Base-by-base conservation (phyloP, 2,113 vertebrate genomes). In the Tachuris rubrigastra region DNA sequence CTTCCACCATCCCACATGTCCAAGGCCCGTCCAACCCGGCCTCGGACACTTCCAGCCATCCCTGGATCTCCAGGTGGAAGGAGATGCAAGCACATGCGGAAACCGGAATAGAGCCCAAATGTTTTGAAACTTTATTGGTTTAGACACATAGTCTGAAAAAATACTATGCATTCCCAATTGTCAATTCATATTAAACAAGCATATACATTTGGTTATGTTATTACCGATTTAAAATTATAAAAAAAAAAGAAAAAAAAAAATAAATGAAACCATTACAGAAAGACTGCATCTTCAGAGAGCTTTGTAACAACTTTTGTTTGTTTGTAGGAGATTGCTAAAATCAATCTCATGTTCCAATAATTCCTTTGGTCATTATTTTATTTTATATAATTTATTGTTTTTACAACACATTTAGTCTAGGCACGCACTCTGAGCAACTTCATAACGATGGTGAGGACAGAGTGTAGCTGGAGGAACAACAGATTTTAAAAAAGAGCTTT, bases 71-170 rank as follows among this genome's bases (percentile, higher is more conserved):
- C 39, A 14, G 8, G 11, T 5, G 35, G 76, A 56, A 9, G 24
- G 33, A 46, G 19, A 9, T 25, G 27, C 1, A 25, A 12, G 23
- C 8, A 58, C 52, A 41, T 4, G 1, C 22, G 72, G 33, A 56
- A 80, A 68, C 27, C 1, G 2, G 30, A 30, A 35, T 14, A 33
- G 94, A 94, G 92, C 68, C 68, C 2, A 16, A 80, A 62, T 2
- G 41, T 75, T 95, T 97, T 60, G 46, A 37, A 73, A 83, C 69
- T 97, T 96, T 95, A 96, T 96, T 96, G 49, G 7, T 94, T 95
- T 94, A 96, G 93, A 95, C 87, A 93, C 75, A 33, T 78, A 46
- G 72, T 91, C 89, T 95, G 92, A 90, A 97, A 96, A 96, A 92
- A 95, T 93, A 94, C 79, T 96, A 80, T 90, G 90, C 86, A 95